Evolutionary conservation across 2,797 vertebrate species (phyloP).

Genomic region (Oreochromis grahami): DNA sequence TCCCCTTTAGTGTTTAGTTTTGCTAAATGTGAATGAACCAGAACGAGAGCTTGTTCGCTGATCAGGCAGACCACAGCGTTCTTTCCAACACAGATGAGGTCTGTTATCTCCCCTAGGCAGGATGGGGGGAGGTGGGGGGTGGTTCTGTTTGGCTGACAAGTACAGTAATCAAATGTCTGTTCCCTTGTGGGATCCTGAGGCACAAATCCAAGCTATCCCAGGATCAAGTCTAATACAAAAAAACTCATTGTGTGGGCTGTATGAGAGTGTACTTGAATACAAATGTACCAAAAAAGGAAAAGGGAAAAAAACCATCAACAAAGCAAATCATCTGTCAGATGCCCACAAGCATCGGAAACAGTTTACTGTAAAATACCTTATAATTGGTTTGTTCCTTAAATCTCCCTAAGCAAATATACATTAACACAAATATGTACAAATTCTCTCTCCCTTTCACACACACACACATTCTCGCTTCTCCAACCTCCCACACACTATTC

Average conservation of each 20-base stretch:
- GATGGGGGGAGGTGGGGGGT: neutral
- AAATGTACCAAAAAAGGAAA: neutral
- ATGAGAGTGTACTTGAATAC: neutral
- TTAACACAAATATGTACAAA: neutral
- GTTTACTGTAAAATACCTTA: neutral
- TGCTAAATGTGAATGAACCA: neutral
- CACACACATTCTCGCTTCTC: neutral
- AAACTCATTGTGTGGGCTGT: slow-evolving; percentile 39
- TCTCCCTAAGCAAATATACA: neutral
- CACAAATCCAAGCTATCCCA: slow-evolving; percentile 38
- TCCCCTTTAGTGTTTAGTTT: neutral
- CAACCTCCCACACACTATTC: slow-evolving; percentile 24
- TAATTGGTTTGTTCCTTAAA: neutral
- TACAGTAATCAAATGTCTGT: slow-evolving; percentile 59
- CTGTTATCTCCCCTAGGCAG: slow-evolving; percentile 51
- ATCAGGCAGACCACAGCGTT: slow-evolving; percentile 1
- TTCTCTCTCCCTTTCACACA: neutral
- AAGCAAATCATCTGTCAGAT: slow-evolving; percentile 10
- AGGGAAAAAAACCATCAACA: neutral
- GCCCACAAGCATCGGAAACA: neutral
- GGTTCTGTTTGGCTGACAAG: slow-evolving; percentile 46
- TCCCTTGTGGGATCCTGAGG: slow-evolving; percentile 31
- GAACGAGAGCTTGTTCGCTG: slow-evolving; percentile 1
- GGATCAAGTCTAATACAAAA: slow-evolving; percentile 40
- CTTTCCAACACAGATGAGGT: slow-evolving; percentile 29